Base-by-base conservation (phyloP, 2,888 invertebrate species). In the Nipponacmea schrenckii region DNA sequence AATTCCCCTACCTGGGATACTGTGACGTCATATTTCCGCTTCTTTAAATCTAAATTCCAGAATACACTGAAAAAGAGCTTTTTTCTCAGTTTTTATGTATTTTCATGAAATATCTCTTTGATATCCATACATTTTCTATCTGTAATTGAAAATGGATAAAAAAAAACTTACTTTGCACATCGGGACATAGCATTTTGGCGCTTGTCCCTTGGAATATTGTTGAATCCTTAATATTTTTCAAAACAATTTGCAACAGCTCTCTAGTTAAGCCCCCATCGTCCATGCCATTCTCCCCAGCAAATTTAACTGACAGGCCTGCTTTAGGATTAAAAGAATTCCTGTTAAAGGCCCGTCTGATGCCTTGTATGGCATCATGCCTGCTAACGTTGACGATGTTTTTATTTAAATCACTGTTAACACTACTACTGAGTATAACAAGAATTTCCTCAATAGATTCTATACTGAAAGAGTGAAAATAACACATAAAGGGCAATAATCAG, bases 381-480 rank as follows among this genome's bases (percentile, higher is more conserved):
- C 48, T 48, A 17, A 48, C 48, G n/a, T 48, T 48, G 48, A 48
- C n/a, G 48, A 48, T 48, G 48, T 48, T 48, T 48, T 48, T 48
- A n/a, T n/a, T n/a, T n/a, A n/a, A n/a, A 15, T 5, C 48, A 48
- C n/a, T 48, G 15, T 48, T 2, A 17, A 15, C 5, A 15, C n/a
- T 15, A 48, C 17, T 48, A 48, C n/a, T 48, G 2, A 48, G n/a
- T 15, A 15, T 15, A 48, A 48, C 48, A 17, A 48, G 5, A 48
- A 48, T 48, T 5, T 48, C 48, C n/a, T 48, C 48, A n/a, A n/a
- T n/a, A n/a, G n/a, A n/a, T n/a, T n/a, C n/a, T n/a, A n/a, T n/a
- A n/a, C n/a, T n/a, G n/a, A n/a, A n/a, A n/a, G n/a, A n/a, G n/a
- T n/a, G n/a, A n/a, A n/a, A n/a, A n/a, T n/a, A n/a, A n/a, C n/a